Evolutionary conservation across 2,113 vertebrate genomes (phyloP).

Genomic region (Rhagologus leucostigma): DNA sequence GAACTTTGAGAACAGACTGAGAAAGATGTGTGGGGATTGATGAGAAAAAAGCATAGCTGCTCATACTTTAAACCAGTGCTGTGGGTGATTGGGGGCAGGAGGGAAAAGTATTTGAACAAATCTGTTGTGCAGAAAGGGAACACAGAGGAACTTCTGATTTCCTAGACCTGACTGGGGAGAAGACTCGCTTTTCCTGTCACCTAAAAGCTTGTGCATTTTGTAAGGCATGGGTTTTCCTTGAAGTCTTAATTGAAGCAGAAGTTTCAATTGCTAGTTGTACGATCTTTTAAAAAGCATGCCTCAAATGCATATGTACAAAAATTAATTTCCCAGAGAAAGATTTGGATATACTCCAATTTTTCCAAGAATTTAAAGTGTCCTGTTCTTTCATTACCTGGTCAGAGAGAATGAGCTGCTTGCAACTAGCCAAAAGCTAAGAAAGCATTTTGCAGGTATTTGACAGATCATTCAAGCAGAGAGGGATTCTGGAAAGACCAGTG

Average conservation of each 20-base stretch:
- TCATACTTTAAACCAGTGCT: neutral
- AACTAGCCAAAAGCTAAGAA: neutral
- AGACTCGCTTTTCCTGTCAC: neutral
- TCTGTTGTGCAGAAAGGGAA: neutral
- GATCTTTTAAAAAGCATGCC: neutral
- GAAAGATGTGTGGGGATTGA: neutral
- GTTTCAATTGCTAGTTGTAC: neutral
- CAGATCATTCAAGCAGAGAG: neutral
- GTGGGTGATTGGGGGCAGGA: fast-evolving
- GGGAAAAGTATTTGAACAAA: neutral
- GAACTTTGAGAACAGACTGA: neutral
- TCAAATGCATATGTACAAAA: neutral
- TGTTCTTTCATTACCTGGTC: neutral
- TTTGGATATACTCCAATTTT: neutral
- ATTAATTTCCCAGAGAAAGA: neutral
- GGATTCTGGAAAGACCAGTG: neutral
- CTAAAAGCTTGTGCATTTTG: neutral
- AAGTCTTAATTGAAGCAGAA: neutral
- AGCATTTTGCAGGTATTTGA: neutral
- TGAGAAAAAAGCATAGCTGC: neutral
- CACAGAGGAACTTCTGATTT: neutral
- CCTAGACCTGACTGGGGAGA: neutral
- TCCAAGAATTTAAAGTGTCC: neutral
- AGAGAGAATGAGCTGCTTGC: neutral
- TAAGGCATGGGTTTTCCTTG: neutral